Evolutionary conservation across 1,140 invertebrate genomes (phyloP), one percentile per base, ranked within the genome.

Genomic region (Aphelenchoides avenae): DNA sequence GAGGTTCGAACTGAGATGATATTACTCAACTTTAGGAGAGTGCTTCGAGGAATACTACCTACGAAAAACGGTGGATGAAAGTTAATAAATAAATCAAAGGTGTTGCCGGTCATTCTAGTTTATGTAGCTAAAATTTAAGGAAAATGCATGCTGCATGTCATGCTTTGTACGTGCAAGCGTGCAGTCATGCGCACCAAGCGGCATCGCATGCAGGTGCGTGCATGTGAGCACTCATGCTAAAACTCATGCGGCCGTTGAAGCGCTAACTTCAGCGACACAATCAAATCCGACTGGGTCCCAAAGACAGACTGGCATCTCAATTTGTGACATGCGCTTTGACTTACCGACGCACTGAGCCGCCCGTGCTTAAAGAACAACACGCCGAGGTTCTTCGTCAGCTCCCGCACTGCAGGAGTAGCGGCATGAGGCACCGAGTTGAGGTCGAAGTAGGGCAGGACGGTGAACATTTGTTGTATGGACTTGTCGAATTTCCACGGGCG

Each of bases 391-490:
- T 59, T 39, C n/a, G 29, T 26, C 22, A 57, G 26, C 11, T 15
- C 26, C 26, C 43, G 30, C 15, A 15, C 24, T 15, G 43, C 47
- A 24, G 55, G 55, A 41, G 34, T 31, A 31, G 56, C 18, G 29
- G 37, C n/a, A 59, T 57, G 58, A 29, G 33, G 20, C 24, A 57
- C 29, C 22, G 55, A 56, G 37, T 57, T 57, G 24, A 57, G 36
- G 39, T 57, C 55, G 43, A 57, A 57, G 42, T 57, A 54, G 18
- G 55, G 55, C 15, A 37, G 24, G 37, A 57, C 55, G 6, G 55
- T 43, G 26, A 57, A 57, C 20, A 26, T 54, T 13, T 20, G 13
- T 11, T 24, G 34, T 5, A 22, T 40, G 22, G 18, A 36, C 18
- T 57, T 29, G 33, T 57, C 55, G 33, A 57, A 41, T 18, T 58